These are phyloP conservation scores for Plagodis pulveraria DNA, from an alignment of 2,888 invertebrate species.

Conservation along the genomic window DNA sequence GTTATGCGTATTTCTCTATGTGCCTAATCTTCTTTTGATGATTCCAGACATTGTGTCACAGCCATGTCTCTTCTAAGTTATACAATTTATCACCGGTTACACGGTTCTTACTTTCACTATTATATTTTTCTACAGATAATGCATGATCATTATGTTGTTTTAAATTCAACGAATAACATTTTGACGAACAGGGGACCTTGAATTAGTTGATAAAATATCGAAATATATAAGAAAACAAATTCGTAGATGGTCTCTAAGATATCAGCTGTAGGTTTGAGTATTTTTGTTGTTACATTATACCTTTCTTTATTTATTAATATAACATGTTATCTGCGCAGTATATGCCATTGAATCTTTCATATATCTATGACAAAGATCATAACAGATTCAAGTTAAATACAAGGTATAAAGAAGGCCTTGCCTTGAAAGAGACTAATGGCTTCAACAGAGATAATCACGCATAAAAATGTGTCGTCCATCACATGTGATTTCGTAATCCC, in stretches of 20 bases:
- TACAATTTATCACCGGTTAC: constrained; percentile 63
- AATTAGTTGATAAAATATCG: too few relatives aligned
- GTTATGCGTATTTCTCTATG: constrained; percentile 63
- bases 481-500: constrained; percentile 25
- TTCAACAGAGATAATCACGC: constrained; percentile 14
- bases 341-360: too few relatives aligned
- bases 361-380: neutral
- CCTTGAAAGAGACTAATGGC: constrained; percentile 5
- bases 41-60: constrained; percentile 58
- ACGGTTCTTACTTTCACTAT: constrained; percentile 65
- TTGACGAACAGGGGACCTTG: too few relatives aligned
- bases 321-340: too few relatives aligned
- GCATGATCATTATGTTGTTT: too few relatives aligned
- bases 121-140: constrained; percentile 33
- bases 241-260: too few relatives aligned
- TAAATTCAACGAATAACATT: too few relatives aligned
- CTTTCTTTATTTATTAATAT: too few relatives aligned
- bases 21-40: constrained; percentile 73
- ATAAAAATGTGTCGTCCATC: constrained; percentile 11
- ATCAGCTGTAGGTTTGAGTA: too few relatives aligned
- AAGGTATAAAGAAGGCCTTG: neutral
- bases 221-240: too few relatives aligned
- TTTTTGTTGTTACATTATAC: too few relatives aligned
- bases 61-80: constrained; percentile 45
- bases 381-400: neutral